Conservation (phyloP, 2,797 vertebrate genomes). For the Pseudocheirus occidentalis region DNA sequence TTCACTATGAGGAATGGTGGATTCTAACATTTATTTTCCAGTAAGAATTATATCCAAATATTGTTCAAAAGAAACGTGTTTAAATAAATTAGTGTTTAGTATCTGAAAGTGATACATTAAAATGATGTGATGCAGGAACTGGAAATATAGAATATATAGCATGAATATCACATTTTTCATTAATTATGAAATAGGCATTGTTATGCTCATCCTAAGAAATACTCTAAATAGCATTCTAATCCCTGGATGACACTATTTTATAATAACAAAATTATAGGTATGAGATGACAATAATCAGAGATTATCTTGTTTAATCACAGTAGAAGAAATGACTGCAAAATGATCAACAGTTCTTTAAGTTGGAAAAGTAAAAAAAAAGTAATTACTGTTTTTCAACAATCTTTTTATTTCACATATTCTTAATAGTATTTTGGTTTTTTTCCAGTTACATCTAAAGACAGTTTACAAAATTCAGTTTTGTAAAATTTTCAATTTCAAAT, state of each 20-base stretch:
- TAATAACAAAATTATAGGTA: background rate
- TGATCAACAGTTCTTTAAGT: background rate
- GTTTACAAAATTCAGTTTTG: too few relatives aligned
- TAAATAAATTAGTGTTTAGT: background rate
- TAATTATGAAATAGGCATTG: background rate
- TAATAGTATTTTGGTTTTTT: too few relatives aligned
- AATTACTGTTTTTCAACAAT: background rate
- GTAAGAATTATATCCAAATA: background rate
- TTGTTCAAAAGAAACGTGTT: conserved; percentile 8
- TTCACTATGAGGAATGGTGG: background rate
- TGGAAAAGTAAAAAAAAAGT: conserved; percentile 7
- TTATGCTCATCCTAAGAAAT: background rate
- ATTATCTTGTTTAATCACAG: conserved; percentile 14
- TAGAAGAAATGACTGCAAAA: background rate
- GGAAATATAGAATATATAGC: background rate
- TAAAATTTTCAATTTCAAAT: too few relatives aligned
- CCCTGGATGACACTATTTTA: background rate
- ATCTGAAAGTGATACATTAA: background rate
- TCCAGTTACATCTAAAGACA: too few relatives aligned
- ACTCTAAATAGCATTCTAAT: background rate
- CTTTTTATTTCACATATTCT: too few relatives aligned
- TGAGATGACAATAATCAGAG: background rate
- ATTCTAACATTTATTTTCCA: conserved; percentile 21
- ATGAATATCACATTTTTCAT: conserved; percentile 8
- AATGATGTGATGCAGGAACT: background rate